These are phyloP conservation scores for Melieria omissa DNA, from an alignment of 2,888 invertebrate species.

Conservation along the genomic window DNA sequence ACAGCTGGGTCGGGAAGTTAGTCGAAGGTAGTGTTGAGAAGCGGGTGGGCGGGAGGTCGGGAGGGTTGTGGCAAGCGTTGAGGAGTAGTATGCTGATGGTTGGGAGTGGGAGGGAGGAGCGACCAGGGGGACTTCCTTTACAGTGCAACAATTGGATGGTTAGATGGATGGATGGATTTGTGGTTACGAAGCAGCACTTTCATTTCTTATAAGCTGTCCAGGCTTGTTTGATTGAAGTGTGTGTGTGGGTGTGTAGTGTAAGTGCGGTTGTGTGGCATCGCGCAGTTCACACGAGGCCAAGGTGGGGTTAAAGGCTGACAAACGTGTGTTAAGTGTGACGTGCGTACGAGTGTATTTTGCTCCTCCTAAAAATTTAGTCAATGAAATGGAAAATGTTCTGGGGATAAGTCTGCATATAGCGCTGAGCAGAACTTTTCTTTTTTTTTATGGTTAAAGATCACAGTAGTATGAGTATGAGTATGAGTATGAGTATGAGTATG, in stretches of 20 bases:
- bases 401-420: too few species aligned
- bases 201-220: too few species aligned
- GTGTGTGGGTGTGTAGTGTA: not conserved
- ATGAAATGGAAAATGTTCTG: too few species aligned
- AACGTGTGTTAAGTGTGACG: too few species aligned
- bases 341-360: too few species aligned
- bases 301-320: not conserved
- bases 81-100: not conserved
- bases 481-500: too few species aligned
- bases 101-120: not conserved
- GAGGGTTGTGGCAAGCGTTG: not conserved
- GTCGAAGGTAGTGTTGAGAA: not conserved
- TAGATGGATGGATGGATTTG: not conserved
- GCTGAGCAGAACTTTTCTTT: too few species aligned
- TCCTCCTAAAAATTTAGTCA: too few species aligned
- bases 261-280: not conserved
- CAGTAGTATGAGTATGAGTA: too few species aligned
- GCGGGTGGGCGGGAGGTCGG: not conserved
- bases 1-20: slow-evolving; percentile 12
- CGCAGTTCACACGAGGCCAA: not conserved
- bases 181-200: too few species aligned
- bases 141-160: too few species aligned
- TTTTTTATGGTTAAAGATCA: too few species aligned
- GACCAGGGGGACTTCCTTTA: not conserved
- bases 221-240: not conserved